These are phyloP conservation scores for Smittia sp. DNA, from an alignment of 2,888 invertebrate species.

Conservation along the genomic window DNA sequence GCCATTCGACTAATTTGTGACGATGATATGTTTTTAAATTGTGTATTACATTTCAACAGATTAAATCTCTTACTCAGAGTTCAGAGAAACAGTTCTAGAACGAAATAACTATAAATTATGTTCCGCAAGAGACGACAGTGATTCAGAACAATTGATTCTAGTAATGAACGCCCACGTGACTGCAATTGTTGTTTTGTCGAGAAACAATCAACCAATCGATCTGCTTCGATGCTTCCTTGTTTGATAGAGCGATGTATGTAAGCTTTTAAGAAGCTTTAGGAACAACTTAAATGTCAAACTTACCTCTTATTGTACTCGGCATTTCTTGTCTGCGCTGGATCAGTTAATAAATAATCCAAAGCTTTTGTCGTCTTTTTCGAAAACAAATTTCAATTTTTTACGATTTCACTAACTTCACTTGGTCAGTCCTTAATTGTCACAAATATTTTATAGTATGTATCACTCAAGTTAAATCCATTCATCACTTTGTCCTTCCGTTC, in stretches of 20 bases:
- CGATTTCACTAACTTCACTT: too few species aligned
- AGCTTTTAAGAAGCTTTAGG: background rate
- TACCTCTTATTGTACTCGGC: slow-evolving; percentile 46
- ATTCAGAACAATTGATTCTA: slow-evolving; percentile 14
- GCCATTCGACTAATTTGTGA: slow-evolving; percentile 13
- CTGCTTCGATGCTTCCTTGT: slow-evolving; percentile 1
- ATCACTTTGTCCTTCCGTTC: background rate
- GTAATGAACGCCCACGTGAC: background rate
- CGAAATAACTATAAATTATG: slow-evolving; percentile 16
- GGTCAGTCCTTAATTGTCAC: too few species aligned
- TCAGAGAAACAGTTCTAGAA: slow-evolving; percentile 1
- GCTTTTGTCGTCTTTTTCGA: background rate
- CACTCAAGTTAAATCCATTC: background rate
- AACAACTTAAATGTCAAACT: slow-evolving; percentile 37
- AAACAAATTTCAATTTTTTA: too few species aligned
- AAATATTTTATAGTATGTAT: too few species aligned
- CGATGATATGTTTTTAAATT: slow-evolving; percentile 21
- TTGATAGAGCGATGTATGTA: background rate
- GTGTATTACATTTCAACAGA: background rate
- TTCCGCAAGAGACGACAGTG: background rate
- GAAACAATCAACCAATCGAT: background rate
- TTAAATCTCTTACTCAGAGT: background rate
- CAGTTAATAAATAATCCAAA: slow-evolving; percentile 25
- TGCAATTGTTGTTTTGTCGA: background rate
- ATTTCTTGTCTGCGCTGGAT: slow-evolving; percentile 42